These are phyloP conservation scores for Penaeus japonicus DNA, from an alignment of 1,140 invertebrate genomes.

Conservation along the genomic window DNA sequence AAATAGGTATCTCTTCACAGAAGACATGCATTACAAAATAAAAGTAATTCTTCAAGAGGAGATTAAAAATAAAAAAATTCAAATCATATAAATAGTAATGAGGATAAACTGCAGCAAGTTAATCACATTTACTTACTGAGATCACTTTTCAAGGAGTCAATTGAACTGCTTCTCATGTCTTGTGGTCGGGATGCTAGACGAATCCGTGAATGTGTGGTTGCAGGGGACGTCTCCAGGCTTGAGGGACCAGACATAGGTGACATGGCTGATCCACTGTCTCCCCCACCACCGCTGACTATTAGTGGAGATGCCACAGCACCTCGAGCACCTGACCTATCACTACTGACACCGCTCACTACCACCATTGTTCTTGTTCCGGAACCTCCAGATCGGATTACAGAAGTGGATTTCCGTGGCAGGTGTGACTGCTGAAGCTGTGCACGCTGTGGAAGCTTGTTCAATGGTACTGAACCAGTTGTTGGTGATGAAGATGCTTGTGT, in stretches of 20 bases:
- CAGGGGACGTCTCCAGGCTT: slow-evolving; percentile 45
- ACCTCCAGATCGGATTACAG: slow-evolving; percentile 37
- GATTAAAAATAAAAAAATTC: background rate
- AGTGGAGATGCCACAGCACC: slow-evolving; percentile 30
- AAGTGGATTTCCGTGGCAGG: slow-evolving; percentile 10
- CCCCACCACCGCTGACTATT: slow-evolving; percentile 9
- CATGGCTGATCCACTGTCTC: slow-evolving; percentile 13
- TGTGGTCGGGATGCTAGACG: slow-evolving; percentile 46
- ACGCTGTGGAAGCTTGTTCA: background rate
- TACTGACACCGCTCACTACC: slow-evolving; percentile 10
- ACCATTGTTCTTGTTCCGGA: slow-evolving; percentile 22
- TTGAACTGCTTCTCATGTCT: slow-evolving; percentile 54
- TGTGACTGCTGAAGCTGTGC: no score
- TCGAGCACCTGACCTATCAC: background rate
- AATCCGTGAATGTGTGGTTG: slow-evolving; percentile 37
- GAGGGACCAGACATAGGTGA: slow-evolving; percentile 50
- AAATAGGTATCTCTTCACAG: no score
- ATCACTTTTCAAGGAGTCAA: slow-evolving; percentile 59
- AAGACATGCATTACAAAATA: no score
- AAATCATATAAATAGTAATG: slow-evolving; percentile 6
- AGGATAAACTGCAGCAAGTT: background rate
- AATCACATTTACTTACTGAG: slow-evolving; percentile 50
- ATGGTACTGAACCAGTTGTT: background rate
- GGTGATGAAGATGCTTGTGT: background rate
- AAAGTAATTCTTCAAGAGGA: background rate